phyloP scores from a whole-genome alignment of 2,797 vertebrate genomes.

The Halcyon smyrnensis region DNA sequence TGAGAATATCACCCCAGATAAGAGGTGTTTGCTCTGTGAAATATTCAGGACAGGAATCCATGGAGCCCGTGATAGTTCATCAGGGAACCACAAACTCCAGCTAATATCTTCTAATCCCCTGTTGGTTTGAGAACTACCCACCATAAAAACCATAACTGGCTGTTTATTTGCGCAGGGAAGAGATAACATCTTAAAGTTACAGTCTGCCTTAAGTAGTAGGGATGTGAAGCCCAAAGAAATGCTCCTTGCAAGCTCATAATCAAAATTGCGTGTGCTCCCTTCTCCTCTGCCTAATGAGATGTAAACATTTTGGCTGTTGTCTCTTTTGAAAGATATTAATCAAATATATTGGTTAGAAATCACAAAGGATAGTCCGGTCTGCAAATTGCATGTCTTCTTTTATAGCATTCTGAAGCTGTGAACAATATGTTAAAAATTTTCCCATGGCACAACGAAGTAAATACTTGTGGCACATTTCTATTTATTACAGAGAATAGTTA shows the following conservation, averaged over 20 bases:
- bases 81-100: constrained; percentile 72
- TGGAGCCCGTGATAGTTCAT: constrained; percentile 64
- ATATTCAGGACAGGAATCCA: constrained; percentile 64
- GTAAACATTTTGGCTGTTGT: constrained; percentile 70
- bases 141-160: constrained; percentile 78
- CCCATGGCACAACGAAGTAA: constrained; percentile 78
- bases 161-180: constrained; percentile 75
- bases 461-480: constrained; percentile 81
- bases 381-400: constrained; percentile 69
- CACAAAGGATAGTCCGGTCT: constrained; percentile 41
- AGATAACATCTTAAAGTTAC: constrained; percentile 80
- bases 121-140: constrained; percentile 73
- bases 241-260: constrained; percentile 35
- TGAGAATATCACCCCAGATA: constrained; percentile 77
- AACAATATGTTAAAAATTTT: constrained; percentile 80
- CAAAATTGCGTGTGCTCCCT: constrained; percentile 37
- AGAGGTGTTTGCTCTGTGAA: constrained; percentile 78
- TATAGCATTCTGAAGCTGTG: constrained; percentile 76
- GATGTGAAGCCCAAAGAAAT: constrained; percentile 64
- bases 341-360: constrained; percentile 71
- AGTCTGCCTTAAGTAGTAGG: constrained; percentile 64
- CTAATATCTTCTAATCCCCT: constrained; percentile 76
- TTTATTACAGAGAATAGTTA: constrained; percentile 80
- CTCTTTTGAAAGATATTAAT: constrained; percentile 70
- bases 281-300: constrained; percentile 70